Evolutionary conservation across 2,888 invertebrate genomes (phyloP), one percentile per base, ranked within the genome.

Genomic region (Drosophila austrosaltans): DNA sequence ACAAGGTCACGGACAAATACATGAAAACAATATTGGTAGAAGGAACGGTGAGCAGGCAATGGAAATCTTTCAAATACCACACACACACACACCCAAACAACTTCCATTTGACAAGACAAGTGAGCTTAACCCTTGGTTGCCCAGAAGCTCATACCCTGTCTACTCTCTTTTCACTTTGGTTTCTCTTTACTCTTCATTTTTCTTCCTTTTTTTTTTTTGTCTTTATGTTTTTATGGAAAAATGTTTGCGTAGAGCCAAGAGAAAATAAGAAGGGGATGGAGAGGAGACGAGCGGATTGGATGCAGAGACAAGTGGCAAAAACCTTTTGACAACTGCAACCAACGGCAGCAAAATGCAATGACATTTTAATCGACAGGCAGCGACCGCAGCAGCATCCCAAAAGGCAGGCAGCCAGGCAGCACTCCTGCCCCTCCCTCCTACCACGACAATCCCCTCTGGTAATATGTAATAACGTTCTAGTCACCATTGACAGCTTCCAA

Each of bases 291-390:
- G 48, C 2, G 22, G 48, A 48, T 12, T 25, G 57, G 42, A 12
- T 25, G 58, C 39, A 40, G 59, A 64, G 70, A 71, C 70, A 69
- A 71, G 64, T 69, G 70, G 58, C 58, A 71, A 66, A 68, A 68
- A 62, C 69, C 69, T 32, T 57, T 67, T 56, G 75, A 80, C 82
- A 82, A 81, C 76, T 74, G 70, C 70, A 58, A 54, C 40, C 69
- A 74, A 69, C 82, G 74, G 86, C 88, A 86, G 88, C 88, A 69
- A 87, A 83, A 79, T 74, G 86, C 77, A 81, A 88, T 86, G 84
- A 88, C 84, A 89, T 89, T 85, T 85, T 89, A 89, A 85, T 85
- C 84, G 87, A 82, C 85, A 87, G 79, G 59, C 82, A 65, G 65
- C 48, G 61, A 54, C 60, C 58, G 60, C 66, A 54, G 28, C 69